A percentile compares a stretch with the other conserved stretches of the same genome.
Conservation (phyloP, 2,797 vertebrate genomes). For the Sebastiscus albofasciatus region DNA sequence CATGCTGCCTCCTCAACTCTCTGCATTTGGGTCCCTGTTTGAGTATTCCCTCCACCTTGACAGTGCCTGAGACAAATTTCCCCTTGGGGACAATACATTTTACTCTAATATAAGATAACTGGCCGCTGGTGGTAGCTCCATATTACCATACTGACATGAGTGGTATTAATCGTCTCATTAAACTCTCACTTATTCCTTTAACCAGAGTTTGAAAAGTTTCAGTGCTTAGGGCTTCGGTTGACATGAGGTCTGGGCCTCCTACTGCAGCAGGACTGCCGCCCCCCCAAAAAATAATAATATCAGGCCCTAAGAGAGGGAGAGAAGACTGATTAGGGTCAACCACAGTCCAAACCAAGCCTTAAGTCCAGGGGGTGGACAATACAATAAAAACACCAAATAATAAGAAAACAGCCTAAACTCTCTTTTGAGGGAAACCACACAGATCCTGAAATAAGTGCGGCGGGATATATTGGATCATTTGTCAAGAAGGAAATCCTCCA, state of each 20-base stretch:
- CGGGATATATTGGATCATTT: conserved; percentile 13
- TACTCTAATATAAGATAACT: neutral
- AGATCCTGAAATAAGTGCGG: conserved; percentile 13
- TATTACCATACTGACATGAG: neutral
- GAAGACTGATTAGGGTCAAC: conserved; percentile 39
- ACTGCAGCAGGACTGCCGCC: neutral
- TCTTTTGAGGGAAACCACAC: neutral
- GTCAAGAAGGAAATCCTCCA: conserved; percentile 13
- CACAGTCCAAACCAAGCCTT: conserved; percentile 2
- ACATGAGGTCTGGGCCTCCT: neutral
- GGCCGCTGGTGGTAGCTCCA: neutral
- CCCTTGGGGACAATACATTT: neutral
- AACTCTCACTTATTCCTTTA: neutral
- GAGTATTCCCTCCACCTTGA: neutral
- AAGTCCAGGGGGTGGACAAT: neutral
- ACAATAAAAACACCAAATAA: conserved; percentile 19
- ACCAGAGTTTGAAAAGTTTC: neutral
- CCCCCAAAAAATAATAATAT: conserved; percentile 21
- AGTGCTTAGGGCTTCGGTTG: neutral
- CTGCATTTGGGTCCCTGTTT: neutral
- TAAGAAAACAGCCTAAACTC: neutral
- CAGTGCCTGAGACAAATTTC: neutral
- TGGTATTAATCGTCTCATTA: neutral
- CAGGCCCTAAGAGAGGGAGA: conserved; percentile 10
- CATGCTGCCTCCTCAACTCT: neutral